Evolutionary conservation across 2,113 vertebrate species (phyloP).

Genomic region (Numida meleagris): DNA sequence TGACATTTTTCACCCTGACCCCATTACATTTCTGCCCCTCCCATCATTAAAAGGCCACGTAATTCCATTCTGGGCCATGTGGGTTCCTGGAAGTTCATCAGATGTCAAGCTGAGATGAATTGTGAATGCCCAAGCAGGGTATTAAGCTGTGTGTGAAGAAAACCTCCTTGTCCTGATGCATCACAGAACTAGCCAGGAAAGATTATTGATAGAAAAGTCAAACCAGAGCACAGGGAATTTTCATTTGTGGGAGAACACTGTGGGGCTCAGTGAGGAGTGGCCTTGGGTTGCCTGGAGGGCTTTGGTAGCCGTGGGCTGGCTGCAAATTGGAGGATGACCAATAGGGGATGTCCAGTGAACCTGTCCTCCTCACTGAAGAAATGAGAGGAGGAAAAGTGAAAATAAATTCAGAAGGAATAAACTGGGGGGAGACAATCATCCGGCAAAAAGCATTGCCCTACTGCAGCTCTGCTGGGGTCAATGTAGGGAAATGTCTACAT

Average conservation of each 20-base stretch:
- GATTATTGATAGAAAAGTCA: conserved; percentile 46
- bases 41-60: not conserved
- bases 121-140: not conserved
- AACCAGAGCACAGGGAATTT: not conserved
- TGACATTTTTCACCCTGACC: not conserved
- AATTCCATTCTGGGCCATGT: not conserved
- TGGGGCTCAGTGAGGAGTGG: not conserved
- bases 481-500: rapidly evolving
- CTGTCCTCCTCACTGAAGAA: not conserved
- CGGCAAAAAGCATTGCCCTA: not conserved
- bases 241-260: not conserved
- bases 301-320: not conserved
- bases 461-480: not conserved
- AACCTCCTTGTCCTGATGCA: conserved; percentile 6
- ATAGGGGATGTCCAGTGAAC: not conserved
- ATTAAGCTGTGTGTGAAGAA: not conserved
- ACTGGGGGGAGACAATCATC: rapidly evolving
- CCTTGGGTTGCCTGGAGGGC: not conserved
- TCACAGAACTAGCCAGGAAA: conserved; percentile 17
- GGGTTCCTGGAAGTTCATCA: not conserved
- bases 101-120: not conserved
- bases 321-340: not conserved
- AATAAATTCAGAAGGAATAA: not conserved
- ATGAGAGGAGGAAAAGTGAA: not conserved
- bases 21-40: not conserved